phyloP scores from a whole-genome alignment of 2,113 vertebrate species.

The Amphiprion ocellaris region DNA sequence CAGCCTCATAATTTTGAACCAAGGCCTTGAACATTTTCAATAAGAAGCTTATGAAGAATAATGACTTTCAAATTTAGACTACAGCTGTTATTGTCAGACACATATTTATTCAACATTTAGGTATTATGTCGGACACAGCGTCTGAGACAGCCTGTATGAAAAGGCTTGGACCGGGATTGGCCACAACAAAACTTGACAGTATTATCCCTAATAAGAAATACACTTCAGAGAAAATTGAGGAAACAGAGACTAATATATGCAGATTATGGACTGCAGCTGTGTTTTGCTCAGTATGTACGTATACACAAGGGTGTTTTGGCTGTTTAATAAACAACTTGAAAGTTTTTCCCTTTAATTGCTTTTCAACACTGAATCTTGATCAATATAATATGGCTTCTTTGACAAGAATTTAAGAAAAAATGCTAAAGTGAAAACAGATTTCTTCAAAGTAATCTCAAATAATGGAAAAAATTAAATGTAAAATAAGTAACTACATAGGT shows the following conservation, averaged over 20 bases:
- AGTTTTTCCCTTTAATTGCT: no score
- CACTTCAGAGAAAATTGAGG: background rate
- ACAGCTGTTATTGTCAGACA: background rate
- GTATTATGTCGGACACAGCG: no score
- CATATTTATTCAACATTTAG: no score
- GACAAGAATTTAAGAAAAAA: no score
- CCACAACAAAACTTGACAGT: background rate
- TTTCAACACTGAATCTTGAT: no score
- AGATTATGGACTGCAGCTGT: constrained; percentile 4
- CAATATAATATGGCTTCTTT: no score
- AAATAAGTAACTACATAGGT: no score
- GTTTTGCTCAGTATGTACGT: background rate
- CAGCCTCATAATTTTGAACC: constrained; percentile 10
- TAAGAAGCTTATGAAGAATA: background rate
- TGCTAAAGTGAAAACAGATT: no score
- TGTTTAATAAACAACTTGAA: background rate
- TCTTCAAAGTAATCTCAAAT: no score
- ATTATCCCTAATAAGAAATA: background rate
- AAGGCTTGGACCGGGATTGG: no score
- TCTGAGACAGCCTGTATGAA: no score
- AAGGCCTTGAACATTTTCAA: background rate
- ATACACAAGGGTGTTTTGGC: constrained; percentile 18
- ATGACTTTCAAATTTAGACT: background rate
- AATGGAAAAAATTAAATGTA: no score
- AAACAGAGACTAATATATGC: constrained; percentile 9